These are phyloP conservation scores for Diaprepes abbreviatus DNA, from an alignment of 2,888 invertebrate genomes.

Conservation along the genomic window DNA sequence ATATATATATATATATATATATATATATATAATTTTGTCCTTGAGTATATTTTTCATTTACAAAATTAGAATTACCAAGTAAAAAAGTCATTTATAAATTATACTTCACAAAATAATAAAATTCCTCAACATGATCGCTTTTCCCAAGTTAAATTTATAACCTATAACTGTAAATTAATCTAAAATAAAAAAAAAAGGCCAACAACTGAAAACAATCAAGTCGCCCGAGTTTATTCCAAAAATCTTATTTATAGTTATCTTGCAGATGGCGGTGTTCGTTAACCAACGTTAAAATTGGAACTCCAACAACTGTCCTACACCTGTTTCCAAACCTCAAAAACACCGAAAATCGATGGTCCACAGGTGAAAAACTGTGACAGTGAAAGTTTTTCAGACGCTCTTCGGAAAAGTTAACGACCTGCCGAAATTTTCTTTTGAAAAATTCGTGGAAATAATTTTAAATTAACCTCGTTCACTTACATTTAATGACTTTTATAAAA, in stretches of 20 bases:
- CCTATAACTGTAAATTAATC: too few relatives aligned
- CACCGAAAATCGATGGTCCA: conserved; percentile 58
- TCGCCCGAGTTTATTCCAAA: not conserved
- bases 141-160: too few relatives aligned
- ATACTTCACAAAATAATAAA: too few relatives aligned
- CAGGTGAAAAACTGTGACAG: conserved; percentile 55
- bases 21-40: too few relatives aligned
- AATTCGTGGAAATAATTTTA: too few relatives aligned
- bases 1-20: too few relatives aligned
- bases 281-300: conserved; percentile 1
- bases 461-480: too few relatives aligned
- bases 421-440: not conserved
- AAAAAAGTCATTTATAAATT: too few relatives aligned
- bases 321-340: conserved; percentile 58
- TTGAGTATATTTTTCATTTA: too few relatives aligned
- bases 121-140: too few relatives aligned
- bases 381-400: conserved; percentile 1
- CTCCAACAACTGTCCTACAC: conserved; percentile 60
- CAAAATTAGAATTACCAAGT: too few relatives aligned
- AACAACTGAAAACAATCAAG: not conserved
- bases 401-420: conserved; percentile 9
- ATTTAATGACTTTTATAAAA: too few relatives aligned
- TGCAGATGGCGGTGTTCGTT: conserved; percentile 12
- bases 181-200: not conserved
- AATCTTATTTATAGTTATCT: conserved; percentile 1